phyloP scores from a whole-genome alignment of 2,888 invertebrate species.

The Lasioglossum zephyrum region DNA sequence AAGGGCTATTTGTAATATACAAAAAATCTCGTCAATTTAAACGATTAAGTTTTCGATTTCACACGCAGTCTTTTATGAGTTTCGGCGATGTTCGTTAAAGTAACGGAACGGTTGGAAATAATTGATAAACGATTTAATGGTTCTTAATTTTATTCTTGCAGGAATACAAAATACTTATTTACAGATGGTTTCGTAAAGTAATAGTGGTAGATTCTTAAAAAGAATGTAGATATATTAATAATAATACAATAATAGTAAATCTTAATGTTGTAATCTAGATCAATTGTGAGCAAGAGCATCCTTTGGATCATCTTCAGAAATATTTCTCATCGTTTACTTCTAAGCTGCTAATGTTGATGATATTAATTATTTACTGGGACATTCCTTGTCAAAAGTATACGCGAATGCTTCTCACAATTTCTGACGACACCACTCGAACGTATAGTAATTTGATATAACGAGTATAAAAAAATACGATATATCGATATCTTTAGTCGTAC shows the following conservation, averaged over 20 bases:
- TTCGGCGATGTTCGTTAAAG: neutral
- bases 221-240: slow-evolving; percentile 82
- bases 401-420: slow-evolving; percentile 61
- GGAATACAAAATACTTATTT: slow-evolving; percentile 84
- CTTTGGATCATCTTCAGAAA: slow-evolving; percentile 82
- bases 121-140: slow-evolving; percentile 56
- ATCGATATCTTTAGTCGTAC: slow-evolving; percentile 10
- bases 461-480: slow-evolving; percentile 45
- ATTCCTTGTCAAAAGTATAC: slow-evolving; percentile 57
- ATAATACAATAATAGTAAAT: slow-evolving; percentile 81
- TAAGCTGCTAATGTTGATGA: slow-evolving; percentile 70
- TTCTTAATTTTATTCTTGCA: slow-evolving; percentile 79
- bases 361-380: slow-evolving; percentile 62
- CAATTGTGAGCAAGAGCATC: slow-evolving; percentile 82
- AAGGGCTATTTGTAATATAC: neutral
- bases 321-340: slow-evolving; percentile 66
- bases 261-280: slow-evolving; percentile 81
- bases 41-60: neutral
- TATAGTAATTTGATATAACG: slow-evolving; percentile 37
- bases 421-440: slow-evolving; percentile 52
- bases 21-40: neutral
- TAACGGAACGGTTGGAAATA: neutral
- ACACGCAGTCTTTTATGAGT: neutral
- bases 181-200: slow-evolving; percentile 83
- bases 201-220: slow-evolving; percentile 83